phyloP scores from a whole-genome alignment of 2,888 invertebrate species.

The Caenorhabditis panamensis region DNA sequence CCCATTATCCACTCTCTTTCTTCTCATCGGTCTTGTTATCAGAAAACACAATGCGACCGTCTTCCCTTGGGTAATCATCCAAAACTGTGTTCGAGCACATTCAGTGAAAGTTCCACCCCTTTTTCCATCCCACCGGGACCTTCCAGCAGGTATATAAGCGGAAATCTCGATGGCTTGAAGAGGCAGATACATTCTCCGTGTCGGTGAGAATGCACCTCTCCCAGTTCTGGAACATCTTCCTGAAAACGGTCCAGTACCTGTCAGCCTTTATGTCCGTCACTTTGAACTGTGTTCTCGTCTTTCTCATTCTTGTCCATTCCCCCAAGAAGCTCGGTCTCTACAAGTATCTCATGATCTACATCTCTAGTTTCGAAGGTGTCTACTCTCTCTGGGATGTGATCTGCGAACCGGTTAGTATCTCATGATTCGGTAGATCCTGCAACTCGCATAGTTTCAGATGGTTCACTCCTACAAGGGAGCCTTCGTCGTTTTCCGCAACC shows the following conservation, averaged over 20 bases:
- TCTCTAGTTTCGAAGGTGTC: constrained; percentile 41
- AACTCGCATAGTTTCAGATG: constrained; percentile 14
- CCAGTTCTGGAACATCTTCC: constrained; percentile 40
- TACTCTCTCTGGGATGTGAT: constrained; percentile 44
- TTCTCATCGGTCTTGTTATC: not conserved
- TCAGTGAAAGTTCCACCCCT: constrained; percentile 10
- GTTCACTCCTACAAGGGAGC: constrained; percentile 41
- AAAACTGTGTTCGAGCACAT: constrained; percentile 18
- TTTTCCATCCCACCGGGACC: not conserved
- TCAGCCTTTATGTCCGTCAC: constrained; percentile 33
- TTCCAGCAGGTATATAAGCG: not conserved
- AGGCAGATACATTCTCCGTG: not conserved
- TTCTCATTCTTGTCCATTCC: constrained; percentile 27
- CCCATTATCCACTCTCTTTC: not conserved
- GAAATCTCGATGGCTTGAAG: too few species aligned
- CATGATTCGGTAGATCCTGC: not conserved
- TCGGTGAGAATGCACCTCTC: constrained; percentile 23
- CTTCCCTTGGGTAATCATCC: not conserved
- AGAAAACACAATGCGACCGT: not conserved
- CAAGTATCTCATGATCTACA: constrained; percentile 49
- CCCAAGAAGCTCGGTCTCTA: constrained; percentile 41
- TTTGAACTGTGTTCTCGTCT: constrained; percentile 40
- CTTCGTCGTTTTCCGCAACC: constrained; percentile 40
- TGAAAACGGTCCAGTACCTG: constrained; percentile 38
- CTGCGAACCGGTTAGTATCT: constrained; percentile 23